These are phyloP conservation scores for Gnathonemus echidnorhynchus DNA, from an alignment of 2,113 vertebrate genomes.

Conservation along the genomic window DNA sequence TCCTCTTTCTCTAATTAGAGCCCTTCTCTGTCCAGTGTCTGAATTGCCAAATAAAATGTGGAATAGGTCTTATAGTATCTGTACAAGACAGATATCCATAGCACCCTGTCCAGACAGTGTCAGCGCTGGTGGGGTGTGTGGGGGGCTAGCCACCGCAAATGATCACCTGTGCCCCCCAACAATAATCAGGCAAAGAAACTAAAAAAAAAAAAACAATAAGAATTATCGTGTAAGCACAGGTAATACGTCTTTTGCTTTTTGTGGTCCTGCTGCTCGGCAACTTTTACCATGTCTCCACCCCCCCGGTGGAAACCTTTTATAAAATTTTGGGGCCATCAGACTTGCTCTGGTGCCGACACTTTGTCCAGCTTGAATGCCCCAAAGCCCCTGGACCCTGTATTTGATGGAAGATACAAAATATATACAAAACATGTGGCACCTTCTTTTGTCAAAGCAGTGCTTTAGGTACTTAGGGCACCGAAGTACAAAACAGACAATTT, in stretches of 20 bases:
- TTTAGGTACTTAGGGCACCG: background rate
- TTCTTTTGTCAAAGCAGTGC: background rate
- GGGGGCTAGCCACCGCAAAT: background rate
- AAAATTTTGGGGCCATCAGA: background rate
- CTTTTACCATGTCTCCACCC: no score
- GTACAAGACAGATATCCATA: background rate
- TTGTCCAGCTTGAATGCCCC: background rate
- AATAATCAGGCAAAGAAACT: background rate
- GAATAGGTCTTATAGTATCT: background rate
- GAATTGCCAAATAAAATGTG: background rate
- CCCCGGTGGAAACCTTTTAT: no score
- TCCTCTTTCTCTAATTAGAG: background rate
- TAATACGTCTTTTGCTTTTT: no score
- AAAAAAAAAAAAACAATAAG: no score
- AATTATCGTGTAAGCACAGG: no score
- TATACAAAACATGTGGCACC: background rate
- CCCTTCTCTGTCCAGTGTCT: background rate
- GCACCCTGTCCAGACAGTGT: background rate
- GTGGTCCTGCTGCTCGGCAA: no score
- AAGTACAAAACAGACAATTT: background rate
- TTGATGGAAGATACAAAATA: background rate
- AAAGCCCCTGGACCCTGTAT: background rate
- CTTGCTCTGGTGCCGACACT: background rate
- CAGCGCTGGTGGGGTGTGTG: background rate
- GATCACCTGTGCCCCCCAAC: background rate